Base-by-base conservation (phyloP, 2,888 invertebrate genomes). In the Cloeon dipterum region DNA sequence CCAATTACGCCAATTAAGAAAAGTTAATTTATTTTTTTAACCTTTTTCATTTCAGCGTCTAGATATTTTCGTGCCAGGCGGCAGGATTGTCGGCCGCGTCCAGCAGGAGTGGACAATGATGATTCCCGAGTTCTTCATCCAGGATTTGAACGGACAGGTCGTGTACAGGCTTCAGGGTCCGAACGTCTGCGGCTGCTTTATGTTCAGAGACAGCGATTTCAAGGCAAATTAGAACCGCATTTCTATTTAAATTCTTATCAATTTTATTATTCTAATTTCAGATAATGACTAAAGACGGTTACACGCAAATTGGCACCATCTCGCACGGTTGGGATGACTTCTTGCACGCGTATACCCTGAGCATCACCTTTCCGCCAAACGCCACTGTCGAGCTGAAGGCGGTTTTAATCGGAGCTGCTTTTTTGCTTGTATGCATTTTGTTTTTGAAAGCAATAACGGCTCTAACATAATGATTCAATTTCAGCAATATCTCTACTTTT, bases 371-470 rank as follows among this genome's bases (percentile, higher is more conserved):
- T 50, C 81, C 85, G 1, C 63, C 69, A 43, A 49, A 61, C 1
- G 71, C 75, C 34, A 63, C 73, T 47, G 70, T 74, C 2, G 74
- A 70, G 46, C 67, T 77, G 38, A 86, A 88, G 51, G 81, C 83
- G 1, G 57, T 82, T 3, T 59, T 88, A 37, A 52, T 89, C 19
- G 88, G 77, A 4, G 73, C 82, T 34, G 69, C 76, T 1, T 86
- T 89, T 58, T 61, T 89, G 40, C 58, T 89, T 68, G 88, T 85
- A 64, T 61, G 56, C 52, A 21, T 8, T 21, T n/a, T n/a, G n/a
- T n/a, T n/a, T n/a, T n/a, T n/a, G 8, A 10, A 29, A 5, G 11
- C 29, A 29, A n/a, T 29, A 5, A 10, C 5, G 5, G n/a, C n/a
- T n/a, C n/a, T n/a, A n/a, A n/a, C n/a, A n/a, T 23, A 8, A 8